Evolutionary conservation across 2,888 invertebrate species (phyloP).

Genomic region (Priocnemis perturbator): DNA sequence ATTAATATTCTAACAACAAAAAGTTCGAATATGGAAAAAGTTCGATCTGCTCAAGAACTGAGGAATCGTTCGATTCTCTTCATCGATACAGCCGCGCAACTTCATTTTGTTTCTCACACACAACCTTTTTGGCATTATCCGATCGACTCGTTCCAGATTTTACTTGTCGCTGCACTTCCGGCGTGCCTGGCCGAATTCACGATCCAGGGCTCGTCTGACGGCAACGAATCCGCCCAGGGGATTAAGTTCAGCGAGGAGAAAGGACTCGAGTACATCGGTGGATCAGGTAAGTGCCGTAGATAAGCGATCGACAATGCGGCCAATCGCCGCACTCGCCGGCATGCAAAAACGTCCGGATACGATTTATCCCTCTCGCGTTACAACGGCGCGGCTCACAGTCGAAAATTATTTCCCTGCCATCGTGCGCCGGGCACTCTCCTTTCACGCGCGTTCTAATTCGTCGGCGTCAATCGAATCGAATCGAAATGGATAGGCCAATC

Average conservation of each 20-base stretch:
- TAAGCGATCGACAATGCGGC: slow-evolving; percentile 1
- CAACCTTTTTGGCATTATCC: too few species aligned
- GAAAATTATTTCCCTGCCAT: not conserved
- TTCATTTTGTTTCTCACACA: too few species aligned
- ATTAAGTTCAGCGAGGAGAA: slow-evolving; percentile 69
- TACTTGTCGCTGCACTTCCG: slow-evolving; percentile 63
- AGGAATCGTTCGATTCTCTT: too few species aligned
- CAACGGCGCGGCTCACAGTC: not conserved
- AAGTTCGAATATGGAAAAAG: too few species aligned
- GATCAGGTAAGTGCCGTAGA: slow-evolving; percentile 61
- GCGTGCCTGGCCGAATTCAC: slow-evolving; percentile 70
- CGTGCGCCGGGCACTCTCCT: slow-evolving; percentile 3
- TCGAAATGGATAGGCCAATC: not conserved
- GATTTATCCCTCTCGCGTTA: slow-evolving; percentile 15
- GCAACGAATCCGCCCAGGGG: slow-evolving; percentile 69
- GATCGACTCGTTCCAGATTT: slow-evolving; percentile 48
- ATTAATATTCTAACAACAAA: too few species aligned
- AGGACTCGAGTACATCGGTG: slow-evolving; percentile 70
- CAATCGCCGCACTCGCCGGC: not conserved
- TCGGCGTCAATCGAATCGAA: not conserved
- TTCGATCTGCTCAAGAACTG: too few species aligned
- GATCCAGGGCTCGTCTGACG: slow-evolving; percentile 72
- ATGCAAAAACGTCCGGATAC: slow-evolving; percentile 14
- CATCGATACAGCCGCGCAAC: too few species aligned
- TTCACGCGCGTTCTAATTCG: not conserved